Evolutionary conservation across 2,113 vertebrate genomes (phyloP), one percentile per base, ranked within the genome.

Genomic region (Cathartes aura): DNA sequence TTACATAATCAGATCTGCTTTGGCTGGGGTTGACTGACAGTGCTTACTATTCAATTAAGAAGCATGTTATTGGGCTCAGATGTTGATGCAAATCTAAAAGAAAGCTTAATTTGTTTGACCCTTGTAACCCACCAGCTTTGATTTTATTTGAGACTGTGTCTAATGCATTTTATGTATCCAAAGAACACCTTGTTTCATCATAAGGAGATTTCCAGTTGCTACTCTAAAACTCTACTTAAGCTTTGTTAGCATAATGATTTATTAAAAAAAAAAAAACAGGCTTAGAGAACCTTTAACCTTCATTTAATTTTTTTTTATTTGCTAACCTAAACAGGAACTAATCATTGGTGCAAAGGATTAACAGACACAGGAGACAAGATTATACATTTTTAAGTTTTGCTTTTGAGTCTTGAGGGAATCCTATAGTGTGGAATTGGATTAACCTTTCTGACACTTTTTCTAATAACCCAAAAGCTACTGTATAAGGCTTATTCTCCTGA

Each of bases 31-130:
- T 97, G 94, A 98, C 72, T 89, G 95, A 97, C 76, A 94, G 80
- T 96, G 91, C 82, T 97, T 98, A 96, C 95, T 97, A 96, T 98
- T 98, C 94, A 98, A 90, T 98, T 98, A 98, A 97, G 91, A 73
- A 95, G 66, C 58, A 68, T 95, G 79, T 97, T 97, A 93, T 87
- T 87, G 55, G 93, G 53, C 92, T 98, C 89, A 96, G 91, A 98
- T 92, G 88, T 64, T 94, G 82, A 96, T 97, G 88, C 53, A 95
- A 90, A 97, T 97, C 93, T 97, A 92, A 96, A 94, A 95, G 92
- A 97, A 97, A 97, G 71, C 89, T 97, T 98, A 97, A 98, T 98
- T 95, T 97, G 34, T 98, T 97, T 97, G 93, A 98, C 96, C 97
- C 71, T 91, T 93, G 80, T 91, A 97, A 98, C 83, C 66, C 64